Base-by-base conservation (phyloP, 2,888 invertebrate genomes). In the Diaphora mendica region DNA sequence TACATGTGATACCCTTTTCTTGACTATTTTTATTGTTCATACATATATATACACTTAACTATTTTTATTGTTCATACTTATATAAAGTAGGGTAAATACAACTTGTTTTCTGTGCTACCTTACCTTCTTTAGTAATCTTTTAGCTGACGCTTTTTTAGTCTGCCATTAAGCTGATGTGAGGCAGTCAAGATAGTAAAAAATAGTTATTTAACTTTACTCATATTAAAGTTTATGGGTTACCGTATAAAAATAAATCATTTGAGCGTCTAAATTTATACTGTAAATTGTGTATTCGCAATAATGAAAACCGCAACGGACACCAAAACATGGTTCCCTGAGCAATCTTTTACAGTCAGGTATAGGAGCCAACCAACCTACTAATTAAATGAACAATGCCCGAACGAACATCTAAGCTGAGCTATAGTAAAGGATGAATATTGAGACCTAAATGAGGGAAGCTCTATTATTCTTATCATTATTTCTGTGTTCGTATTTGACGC, bases 281-380 rank as follows among this genome's bases (percentile, higher is more conserved):
- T 26, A 72, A 76, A 70, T 76, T 81, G 68, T 78, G 74, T 79
- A 65, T 42, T 62, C 68, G 59, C 72, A 73, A 64, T 75, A 70
- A 62, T 75, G 77, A 82, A 78, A 77, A 80, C 78, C 72, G 79
- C 77, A 62, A 62, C 62, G 62, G 77, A 76, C 70, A 72, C 73
- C 79, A 85, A 79, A 78, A 85, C 77, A 91, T 91, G 92, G 87
- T 89, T 86, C 87, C 88, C 81, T 92, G 91, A 91, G 88, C 91
- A 92, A 88, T 91, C 89, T 91, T 91, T 88, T 85, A 89, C 77
- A 82, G 79, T 79, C 78, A 83, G 79, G 81, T 83, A 84, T 81
- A 75, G 86, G 85, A 87, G 84, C 88, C 91, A 93, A 86, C 91
- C 90, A 88, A 92, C 90, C 94, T 88, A 87, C 88, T 93, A 93